phyloP scores from a whole-genome alignment of 2,797 vertebrate species.

The Bryconaethiops microstoma region DNA sequence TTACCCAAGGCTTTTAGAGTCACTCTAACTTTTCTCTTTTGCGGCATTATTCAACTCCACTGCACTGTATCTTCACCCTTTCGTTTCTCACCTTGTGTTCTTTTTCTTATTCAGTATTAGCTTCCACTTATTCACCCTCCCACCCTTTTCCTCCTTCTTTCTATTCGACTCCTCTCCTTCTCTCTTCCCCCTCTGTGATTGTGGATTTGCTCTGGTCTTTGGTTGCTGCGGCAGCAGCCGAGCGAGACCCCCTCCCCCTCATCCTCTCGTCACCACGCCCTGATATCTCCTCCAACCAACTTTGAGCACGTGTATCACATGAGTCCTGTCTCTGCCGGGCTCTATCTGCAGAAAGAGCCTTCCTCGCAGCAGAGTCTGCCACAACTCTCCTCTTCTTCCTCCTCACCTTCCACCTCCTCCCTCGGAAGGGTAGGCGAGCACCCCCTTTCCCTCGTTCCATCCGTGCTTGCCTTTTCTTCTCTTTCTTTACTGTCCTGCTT shows the following conservation, averaged over 20 bases:
- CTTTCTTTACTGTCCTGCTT: conserved; percentile 30
- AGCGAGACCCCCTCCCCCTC: conserved; percentile 82
- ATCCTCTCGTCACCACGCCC: conserved; percentile 80
- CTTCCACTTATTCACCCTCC: conserved; percentile 63
- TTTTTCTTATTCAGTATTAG: conserved; percentile 62
- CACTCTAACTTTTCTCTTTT: conserved; percentile 44
- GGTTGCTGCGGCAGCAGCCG: conserved; percentile 74
- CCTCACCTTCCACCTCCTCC: conserved; percentile 85
- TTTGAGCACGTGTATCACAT: conserved; percentile 89
- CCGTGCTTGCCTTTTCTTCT: conserved; percentile 35
- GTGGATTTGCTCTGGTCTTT: conserved; percentile 48
- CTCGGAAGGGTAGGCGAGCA: conserved; percentile 86
- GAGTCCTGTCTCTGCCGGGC: conserved; percentile 81
- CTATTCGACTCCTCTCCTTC: conserved; percentile 67
- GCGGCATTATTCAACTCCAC: conserved; percentile 32
- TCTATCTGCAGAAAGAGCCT: conserved; percentile 85
- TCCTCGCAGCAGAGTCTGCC: conserved; percentile 81
- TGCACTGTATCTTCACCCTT: conserved; percentile 28
- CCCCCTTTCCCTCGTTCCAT: conserved; percentile 60
- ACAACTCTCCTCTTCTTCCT: conserved; percentile 84
- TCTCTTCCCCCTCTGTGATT: conserved; percentile 61
- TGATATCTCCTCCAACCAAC: conserved; percentile 86
- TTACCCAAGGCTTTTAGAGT: background rate
- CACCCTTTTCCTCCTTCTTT: conserved; percentile 61
- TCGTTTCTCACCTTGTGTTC: conserved; percentile 63